A percentile compares a stretch with the other conserved stretches of the same genome.
phyloP scores from a whole-genome alignment of 1,140 invertebrate species.

The Achatina immaculata region DNA sequence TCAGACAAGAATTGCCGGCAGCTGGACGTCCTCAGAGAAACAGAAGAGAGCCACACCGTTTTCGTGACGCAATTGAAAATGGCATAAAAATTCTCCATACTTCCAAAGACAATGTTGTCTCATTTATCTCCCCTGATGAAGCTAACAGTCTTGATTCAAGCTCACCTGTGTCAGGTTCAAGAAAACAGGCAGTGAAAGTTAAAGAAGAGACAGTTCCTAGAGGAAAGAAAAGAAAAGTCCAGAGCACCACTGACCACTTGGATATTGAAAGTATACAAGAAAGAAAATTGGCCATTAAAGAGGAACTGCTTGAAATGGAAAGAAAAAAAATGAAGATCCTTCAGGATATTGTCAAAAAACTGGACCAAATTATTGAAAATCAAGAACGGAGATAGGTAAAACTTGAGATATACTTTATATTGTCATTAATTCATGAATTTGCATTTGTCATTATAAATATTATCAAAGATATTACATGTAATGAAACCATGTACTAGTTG shows the following conservation, averaged over 20 bases:
- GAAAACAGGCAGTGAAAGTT: background rate
- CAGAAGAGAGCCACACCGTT: constrained; percentile 27
- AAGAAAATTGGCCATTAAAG: constrained; percentile 33
- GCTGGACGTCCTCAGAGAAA: constrained; percentile 12
- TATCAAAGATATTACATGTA: too few species aligned
- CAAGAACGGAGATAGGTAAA: constrained; percentile 10
- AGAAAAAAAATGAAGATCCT: constrained; percentile 30
- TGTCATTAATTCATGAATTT: too few species aligned
- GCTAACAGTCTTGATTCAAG: background rate
- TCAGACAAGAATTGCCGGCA: background rate
- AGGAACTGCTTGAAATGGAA: constrained; percentile 28
- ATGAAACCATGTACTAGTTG: too few species aligned
- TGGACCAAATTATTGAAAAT: constrained; percentile 27
- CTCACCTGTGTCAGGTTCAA: background rate
- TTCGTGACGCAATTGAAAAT: constrained; percentile 22
- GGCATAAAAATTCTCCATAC: constrained; percentile 25
- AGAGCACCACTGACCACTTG: background rate
- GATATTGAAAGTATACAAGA: background rate
- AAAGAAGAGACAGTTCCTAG: background rate
- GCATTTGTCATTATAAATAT: too few species aligned
- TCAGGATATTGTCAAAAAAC: constrained; percentile 27
- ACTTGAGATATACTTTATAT: background rate
- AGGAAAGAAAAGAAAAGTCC: constrained; percentile 17
- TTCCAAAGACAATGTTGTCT: constrained; percentile 31
- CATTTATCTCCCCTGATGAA: constrained; percentile 19